These are phyloP conservation scores for Tuberolachnus salignus DNA, from an alignment of 2,888 invertebrate genomes.

Conservation along the genomic window DNA sequence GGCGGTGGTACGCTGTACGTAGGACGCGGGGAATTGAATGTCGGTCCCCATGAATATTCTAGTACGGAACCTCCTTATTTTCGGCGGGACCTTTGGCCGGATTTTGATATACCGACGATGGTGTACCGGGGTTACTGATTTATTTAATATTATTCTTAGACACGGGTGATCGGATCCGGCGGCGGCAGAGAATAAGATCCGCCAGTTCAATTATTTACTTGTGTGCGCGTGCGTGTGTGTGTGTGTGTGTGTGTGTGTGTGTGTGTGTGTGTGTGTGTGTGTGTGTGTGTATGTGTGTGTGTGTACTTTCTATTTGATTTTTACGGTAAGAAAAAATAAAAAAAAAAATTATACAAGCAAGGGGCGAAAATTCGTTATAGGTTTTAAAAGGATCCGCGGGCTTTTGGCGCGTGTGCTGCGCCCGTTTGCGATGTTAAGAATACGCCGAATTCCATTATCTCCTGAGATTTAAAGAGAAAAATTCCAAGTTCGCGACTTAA, in stretches of 20 bases:
- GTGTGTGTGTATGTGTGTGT: background rate
- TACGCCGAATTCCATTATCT: background rate
- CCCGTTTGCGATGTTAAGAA: background rate
- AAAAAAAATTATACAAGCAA: background rate
- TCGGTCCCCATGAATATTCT: constrained; percentile 28
- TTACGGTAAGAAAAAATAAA: background rate
- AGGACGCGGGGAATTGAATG: background rate
- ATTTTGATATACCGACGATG: constrained; percentile 19
- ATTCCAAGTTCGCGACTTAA: background rate
- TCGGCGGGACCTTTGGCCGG: constrained; percentile 2
- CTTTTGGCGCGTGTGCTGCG: no score
- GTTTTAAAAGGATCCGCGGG: background rate
- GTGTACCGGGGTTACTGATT: constrained; percentile 15
- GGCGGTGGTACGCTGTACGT: background rate
- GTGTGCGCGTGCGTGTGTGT: background rate
- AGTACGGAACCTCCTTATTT: constrained; percentile 5
- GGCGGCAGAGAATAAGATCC: background rate
- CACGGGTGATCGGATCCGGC: background rate
- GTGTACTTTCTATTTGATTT: constrained; percentile 2
- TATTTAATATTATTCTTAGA: constrained; percentile 35
- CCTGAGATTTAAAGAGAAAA: constrained; percentile 1
- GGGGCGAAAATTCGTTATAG: background rate
- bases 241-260: background rate
- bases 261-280: background rate
- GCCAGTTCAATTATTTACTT: constrained; percentile 29